phyloP scores from a whole-genome alignment of 2,888 invertebrate genomes.

The Aphidius colemani region DNA sequence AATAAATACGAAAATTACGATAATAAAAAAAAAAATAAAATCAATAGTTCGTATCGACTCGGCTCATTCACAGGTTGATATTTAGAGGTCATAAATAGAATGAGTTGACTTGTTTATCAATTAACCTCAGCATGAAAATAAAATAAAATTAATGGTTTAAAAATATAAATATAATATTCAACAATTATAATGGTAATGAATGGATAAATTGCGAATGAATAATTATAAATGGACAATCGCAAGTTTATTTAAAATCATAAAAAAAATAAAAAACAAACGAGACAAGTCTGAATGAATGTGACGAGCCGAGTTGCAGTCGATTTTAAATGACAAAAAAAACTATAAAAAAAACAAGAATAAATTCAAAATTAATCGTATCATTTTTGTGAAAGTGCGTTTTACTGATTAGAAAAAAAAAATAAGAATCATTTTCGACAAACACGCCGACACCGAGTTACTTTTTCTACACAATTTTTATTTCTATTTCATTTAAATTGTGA shows the following conservation, averaged over 20 bases:
- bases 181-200: background rate
- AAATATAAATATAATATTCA: too few relatives aligned
- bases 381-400: slow-evolving; percentile 14
- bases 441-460: slow-evolving; percentile 25
- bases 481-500: background rate
- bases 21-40: slow-evolving; percentile 6
- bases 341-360: background rate
- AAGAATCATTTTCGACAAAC: background rate
- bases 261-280: background rate
- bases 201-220: slow-evolving; percentile 14
- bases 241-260: background rate
- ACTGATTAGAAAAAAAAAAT: background rate
- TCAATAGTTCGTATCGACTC: slow-evolving; percentile 27
- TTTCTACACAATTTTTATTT: background rate
- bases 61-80: slow-evolving; percentile 27
- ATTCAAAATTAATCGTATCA: slow-evolving; percentile 10
- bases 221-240: slow-evolving; percentile 21
- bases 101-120: slow-evolving; percentile 9
- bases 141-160: background rate
- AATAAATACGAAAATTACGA: slow-evolving; percentile 1
- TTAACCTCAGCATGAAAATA: background rate
- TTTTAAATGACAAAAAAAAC: slow-evolving; percentile 1
- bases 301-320: slow-evolving; percentile 18
- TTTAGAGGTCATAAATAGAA: slow-evolving; percentile 13
- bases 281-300: slow-evolving; percentile 3